phyloP scores from a whole-genome alignment of 2,113 vertebrate species.

The Sinocyclocheilus anophthalmus region DNA sequence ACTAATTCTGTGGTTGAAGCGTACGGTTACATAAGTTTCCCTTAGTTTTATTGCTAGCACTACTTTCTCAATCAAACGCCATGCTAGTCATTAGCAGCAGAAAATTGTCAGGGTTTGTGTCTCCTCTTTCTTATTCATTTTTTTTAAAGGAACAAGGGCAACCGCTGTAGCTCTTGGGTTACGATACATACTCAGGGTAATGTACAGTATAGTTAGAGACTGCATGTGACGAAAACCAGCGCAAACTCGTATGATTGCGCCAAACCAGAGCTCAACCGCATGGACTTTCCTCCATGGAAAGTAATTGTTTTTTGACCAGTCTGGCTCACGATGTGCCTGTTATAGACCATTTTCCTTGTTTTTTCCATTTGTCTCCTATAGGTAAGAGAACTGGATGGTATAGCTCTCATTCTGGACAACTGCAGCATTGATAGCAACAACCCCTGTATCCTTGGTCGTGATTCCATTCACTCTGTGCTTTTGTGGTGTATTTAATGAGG shows the following conservation, averaged over 20 bases:
- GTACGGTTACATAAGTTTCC: constrained; percentile 2
- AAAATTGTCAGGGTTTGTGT: constrained; percentile 25
- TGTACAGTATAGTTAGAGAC: constrained; percentile 9
- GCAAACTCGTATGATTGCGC: constrained; percentile 55
- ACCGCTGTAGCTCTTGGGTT: constrained; percentile 31
- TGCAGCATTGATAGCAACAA: constrained; percentile 93
- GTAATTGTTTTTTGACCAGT: constrained; percentile 29
- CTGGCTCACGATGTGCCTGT: constrained; percentile 5
- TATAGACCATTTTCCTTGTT: constrained; percentile 14
- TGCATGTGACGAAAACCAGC: constrained; percentile 68
- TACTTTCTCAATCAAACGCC: constrained; percentile 19
- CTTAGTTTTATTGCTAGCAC: constrained; percentile 16
- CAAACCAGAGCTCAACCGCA: constrained; percentile 64
- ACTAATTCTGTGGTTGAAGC: constrained; percentile 6
- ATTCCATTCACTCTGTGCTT: not conserved
- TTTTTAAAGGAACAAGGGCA: constrained; percentile 1
- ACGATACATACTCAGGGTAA: constrained; percentile 11
- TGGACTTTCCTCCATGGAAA: constrained; percentile 46
- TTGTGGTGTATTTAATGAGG: constrained; percentile 22
- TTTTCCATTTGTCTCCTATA: constrained; percentile 60
- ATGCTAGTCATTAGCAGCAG: not conserved
- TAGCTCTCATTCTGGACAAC: constrained; percentile 92
- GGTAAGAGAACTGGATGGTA: constrained; percentile 89
- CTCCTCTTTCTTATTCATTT: constrained; percentile 12
- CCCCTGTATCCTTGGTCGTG: constrained; percentile 91